Evolutionary conservation across 2,113 vertebrate species (phyloP).

Genomic region (Anas platyrhynchos): DNA sequence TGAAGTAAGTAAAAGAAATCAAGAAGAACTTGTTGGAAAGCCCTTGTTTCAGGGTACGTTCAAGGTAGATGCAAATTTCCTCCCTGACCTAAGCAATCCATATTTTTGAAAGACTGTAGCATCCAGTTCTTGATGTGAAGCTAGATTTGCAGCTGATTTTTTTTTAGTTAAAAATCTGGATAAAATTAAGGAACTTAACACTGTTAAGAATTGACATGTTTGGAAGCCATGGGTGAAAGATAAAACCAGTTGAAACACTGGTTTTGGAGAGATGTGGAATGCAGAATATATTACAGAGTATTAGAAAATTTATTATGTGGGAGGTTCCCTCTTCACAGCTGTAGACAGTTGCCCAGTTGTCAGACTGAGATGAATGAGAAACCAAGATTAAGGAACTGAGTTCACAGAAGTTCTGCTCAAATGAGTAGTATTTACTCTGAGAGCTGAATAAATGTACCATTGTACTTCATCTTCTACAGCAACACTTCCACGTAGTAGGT

Average conservation of each 20-base stretch:
- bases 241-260: not conserved
- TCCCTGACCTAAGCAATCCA: not conserved
- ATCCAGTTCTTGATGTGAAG: not conserved
- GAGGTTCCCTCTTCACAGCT: not conserved
- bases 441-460: not conserved
- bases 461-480: not conserved
- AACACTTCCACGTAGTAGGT: not conserved
- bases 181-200: not conserved
- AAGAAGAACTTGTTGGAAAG: not conserved
- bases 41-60: not conserved
- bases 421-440: not conserved
- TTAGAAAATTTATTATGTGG: not conserved
- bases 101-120: not conserved
- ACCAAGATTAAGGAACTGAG: not conserved
- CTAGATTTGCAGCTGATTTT: not conserved
- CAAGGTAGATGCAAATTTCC: not conserved
- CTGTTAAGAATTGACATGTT: not conserved
- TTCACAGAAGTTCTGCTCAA: not conserved
- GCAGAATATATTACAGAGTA: not conserved
- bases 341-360: not conserved
- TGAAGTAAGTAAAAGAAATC: not conserved
- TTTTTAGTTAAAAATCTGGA: not conserved
- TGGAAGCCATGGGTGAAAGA: not conserved
- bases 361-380: constrained; percentile 1
- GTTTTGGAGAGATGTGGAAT: not conserved